phyloP scores from a whole-genome alignment of 2,113 vertebrate species.

The Cyphomyrus discorhynchus region DNA sequence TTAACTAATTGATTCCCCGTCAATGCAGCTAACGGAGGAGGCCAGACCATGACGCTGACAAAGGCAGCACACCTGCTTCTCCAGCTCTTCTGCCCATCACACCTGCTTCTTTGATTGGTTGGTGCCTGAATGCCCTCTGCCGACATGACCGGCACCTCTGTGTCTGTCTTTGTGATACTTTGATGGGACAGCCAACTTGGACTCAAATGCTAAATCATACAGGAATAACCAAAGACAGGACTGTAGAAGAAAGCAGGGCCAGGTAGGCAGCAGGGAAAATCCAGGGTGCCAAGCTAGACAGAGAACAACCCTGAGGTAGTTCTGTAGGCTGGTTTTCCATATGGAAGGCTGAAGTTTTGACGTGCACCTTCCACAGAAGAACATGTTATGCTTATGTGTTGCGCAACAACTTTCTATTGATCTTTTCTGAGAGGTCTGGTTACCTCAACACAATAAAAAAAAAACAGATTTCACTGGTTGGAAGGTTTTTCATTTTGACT shows the following conservation, averaged over 20 bases:
- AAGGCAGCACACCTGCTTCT: not conserved
- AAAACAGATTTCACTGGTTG: not conserved
- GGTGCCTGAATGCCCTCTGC: no score
- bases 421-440: not conserved
- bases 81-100: not conserved
- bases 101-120: not conserved
- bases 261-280: not conserved
- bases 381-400: not conserved
- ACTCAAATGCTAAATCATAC: not conserved
- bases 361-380: not conserved
- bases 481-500: not conserved
- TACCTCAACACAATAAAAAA: not conserved
- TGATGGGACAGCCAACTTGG: not conserved
- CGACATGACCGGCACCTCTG: not conserved
- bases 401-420: not conserved
- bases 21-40: not conserved
- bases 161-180: not conserved
- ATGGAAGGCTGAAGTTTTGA: not conserved
- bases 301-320: not conserved
- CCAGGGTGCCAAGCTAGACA: not conserved
- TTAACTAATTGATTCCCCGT: not conserved
- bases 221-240: not conserved
- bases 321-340: not conserved
- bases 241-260: not conserved
- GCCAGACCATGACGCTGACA: not conserved